phyloP scores from a whole-genome alignment of 2,113 vertebrate species.

The Scalopus aquaticus region DNA sequence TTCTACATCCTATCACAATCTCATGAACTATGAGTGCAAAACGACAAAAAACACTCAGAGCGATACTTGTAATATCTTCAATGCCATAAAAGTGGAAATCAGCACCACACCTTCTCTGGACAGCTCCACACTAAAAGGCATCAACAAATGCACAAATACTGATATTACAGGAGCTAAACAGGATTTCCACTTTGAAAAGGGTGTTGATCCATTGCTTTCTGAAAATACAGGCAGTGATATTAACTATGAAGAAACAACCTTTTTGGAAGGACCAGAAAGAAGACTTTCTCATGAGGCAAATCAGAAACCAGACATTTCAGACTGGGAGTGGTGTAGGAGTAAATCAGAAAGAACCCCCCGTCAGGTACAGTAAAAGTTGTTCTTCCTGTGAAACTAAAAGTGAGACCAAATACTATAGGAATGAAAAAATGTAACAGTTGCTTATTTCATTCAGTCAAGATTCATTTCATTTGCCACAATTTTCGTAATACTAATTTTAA shows the following conservation, averaged over 20 bases:
- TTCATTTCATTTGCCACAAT: background rate
- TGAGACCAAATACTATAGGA: background rate
- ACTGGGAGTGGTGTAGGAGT: conserved; percentile 99
- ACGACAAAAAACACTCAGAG: conserved; percentile 70
- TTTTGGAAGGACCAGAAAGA: conserved; percentile 89
- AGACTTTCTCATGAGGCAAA: conserved; percentile 91
- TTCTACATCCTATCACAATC: conserved; percentile 81
- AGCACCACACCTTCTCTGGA: conserved; percentile 85
- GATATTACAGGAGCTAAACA: background rate
- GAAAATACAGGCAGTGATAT: background rate
- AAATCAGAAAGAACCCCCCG: conserved; percentile 96
- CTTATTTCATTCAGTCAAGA: background rate
- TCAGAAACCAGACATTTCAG: conserved; percentile 89
- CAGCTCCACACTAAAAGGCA: conserved; percentile 83
- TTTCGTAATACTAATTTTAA: conserved; percentile 28
- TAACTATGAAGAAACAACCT: conserved; percentile 69
- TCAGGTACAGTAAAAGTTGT: conserved; percentile 87
- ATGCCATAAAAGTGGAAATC: conserved; percentile 83
- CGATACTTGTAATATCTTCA: conserved; percentile 73
- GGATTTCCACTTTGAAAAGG: conserved; percentile 16
- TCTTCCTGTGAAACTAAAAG: conserved; percentile 50
- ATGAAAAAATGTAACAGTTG: conserved; percentile 3
- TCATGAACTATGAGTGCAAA: conserved; percentile 84
- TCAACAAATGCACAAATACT: conserved; percentile 76
- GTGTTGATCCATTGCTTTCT: conserved; percentile 27